Conservation (phyloP, 1,140 invertebrate genomes). For the Choristoneura fumiferana region DNA sequence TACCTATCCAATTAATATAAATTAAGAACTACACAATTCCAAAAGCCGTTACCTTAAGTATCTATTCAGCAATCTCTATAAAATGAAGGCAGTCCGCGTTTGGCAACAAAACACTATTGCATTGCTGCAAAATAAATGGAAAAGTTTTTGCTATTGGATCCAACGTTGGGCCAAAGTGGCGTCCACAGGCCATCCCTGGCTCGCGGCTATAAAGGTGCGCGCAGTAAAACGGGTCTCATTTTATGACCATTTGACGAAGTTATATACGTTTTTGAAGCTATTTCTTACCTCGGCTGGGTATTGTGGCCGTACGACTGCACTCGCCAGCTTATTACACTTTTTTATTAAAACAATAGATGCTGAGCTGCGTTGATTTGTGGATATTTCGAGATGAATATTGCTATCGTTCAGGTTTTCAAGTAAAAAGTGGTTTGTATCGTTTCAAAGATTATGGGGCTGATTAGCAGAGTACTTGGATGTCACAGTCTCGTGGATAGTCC, state of each 20-base stretch:
- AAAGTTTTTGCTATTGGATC: slow-evolving; percentile 15
- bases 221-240: slow-evolving; percentile 71
- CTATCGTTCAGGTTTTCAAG: no score
- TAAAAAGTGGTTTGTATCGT: no score
- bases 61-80: no score
- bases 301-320: slow-evolving; percentile 63
- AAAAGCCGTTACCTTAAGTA: no score
- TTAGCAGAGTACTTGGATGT: no score
- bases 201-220: slow-evolving; percentile 69
- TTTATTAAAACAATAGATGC: slow-evolving; percentile 37
- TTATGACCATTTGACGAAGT: slow-evolving; percentile 75
- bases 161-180: slow-evolving; percentile 37
- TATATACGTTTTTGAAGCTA: slow-evolving; percentile 71
- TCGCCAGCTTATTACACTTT: slow-evolving; percentile 42
- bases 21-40: no score
- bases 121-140: slow-evolving; percentile 6
- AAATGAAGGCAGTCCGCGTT: no score
- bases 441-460: no score
- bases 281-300: slow-evolving; percentile 61
- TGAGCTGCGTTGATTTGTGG: no score
- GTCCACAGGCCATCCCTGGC: slow-evolving; percentile 62
- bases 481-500: no score
- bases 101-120: slow-evolving; percentile 8
- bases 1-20: no score
- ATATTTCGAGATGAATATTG: no score